A percentile compares a stretch with the other conserved stretches of the same genome.
These are phyloP conservation scores for Montipora capricornis DNA, from an alignment of 64 coral and sea anemone genomes.

Conservation along the genomic window DNA sequence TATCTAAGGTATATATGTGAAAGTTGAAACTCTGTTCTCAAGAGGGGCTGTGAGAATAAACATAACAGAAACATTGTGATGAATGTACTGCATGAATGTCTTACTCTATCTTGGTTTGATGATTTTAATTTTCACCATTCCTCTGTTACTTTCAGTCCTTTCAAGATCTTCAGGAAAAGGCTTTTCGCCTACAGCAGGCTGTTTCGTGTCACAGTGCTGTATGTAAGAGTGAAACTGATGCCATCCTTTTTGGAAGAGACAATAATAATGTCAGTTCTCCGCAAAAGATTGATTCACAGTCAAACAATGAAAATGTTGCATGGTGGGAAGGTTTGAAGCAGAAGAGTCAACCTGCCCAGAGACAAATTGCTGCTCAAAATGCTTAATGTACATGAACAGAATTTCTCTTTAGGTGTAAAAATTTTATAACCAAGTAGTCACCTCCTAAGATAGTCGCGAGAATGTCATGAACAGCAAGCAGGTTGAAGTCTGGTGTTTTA, in stretches of 20 bases:
- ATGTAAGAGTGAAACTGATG: conserved; percentile 55
- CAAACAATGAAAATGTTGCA: not conserved
- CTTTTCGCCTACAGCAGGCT: conserved; percentile 30
- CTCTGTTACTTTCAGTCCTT: conserved; percentile 41
- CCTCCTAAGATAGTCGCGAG: too few species aligned
- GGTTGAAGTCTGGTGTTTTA: too few species aligned
- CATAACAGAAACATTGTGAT: too few species aligned
- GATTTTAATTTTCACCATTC: not conserved
- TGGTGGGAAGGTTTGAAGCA: not conserved
- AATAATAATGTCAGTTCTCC: not conserved
- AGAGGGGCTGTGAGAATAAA: too few species aligned
- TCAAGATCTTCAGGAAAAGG: conserved; percentile 40
- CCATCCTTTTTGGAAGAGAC: conserved; percentile 53
- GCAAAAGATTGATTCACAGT: not conserved
- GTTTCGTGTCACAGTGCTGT: conserved; percentile 41
- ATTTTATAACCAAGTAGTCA: too few species aligned
- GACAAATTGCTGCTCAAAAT: conserved; percentile 1
- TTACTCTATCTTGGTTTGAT: not conserved
- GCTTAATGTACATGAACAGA: not conserved
- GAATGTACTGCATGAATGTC: not conserved
- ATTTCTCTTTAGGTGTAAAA: not conserved
- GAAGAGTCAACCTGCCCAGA: not conserved
- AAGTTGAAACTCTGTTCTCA: too few species aligned
- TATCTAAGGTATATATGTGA: conserved; percentile 43
- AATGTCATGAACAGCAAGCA: too few species aligned